Evolutionary conservation across 2,797 vertebrate genomes (phyloP).

Genomic region (Hephaestus fuliginosus): DNA sequence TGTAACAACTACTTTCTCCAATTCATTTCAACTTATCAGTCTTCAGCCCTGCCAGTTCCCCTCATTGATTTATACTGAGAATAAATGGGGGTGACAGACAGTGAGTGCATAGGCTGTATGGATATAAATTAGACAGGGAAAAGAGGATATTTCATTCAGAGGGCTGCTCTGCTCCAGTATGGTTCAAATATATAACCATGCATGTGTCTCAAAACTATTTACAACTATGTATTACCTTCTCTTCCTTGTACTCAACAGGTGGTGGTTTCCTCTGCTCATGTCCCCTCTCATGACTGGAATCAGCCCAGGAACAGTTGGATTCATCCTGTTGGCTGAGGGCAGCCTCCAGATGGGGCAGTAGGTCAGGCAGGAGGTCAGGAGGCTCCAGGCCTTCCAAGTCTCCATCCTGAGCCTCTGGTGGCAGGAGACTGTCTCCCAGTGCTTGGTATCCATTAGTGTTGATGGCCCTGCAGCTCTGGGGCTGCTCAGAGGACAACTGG

Average conservation of each 20-base stretch:
- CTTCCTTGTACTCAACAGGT: slow-evolving; percentile 68
- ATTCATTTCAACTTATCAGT: slow-evolving; percentile 13
- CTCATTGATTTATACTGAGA: not conserved
- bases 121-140: not conserved
- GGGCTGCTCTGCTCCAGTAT: not conserved
- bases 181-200: not conserved
- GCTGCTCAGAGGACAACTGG: slow-evolving; percentile 87
- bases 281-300: slow-evolving; percentile 65
- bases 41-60: not conserved
- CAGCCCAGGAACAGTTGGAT: slow-evolving; percentile 81
- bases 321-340: slow-evolving; percentile 90
- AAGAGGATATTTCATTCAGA: not conserved
- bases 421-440: slow-evolving; percentile 90
- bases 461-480: slow-evolving; percentile 86
- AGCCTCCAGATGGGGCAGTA: slow-evolving; percentile 94
- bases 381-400: slow-evolving; percentile 92
- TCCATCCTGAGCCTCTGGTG: slow-evolving; percentile 88
- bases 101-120: not conserved
- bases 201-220: not conserved
- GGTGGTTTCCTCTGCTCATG: slow-evolving; percentile 57
- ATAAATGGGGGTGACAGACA: not conserved
- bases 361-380: slow-evolving; percentile 93
- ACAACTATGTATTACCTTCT: slow-evolving; percentile 70
- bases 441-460: slow-evolving; percentile 90
- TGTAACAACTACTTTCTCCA: slow-evolving; percentile 1